A percentile compares a stretch with the other conserved stretches of the same genome.
phyloP scores from a whole-genome alignment of 2,797 vertebrate species.

The Oreochromis mossambicus region DNA sequence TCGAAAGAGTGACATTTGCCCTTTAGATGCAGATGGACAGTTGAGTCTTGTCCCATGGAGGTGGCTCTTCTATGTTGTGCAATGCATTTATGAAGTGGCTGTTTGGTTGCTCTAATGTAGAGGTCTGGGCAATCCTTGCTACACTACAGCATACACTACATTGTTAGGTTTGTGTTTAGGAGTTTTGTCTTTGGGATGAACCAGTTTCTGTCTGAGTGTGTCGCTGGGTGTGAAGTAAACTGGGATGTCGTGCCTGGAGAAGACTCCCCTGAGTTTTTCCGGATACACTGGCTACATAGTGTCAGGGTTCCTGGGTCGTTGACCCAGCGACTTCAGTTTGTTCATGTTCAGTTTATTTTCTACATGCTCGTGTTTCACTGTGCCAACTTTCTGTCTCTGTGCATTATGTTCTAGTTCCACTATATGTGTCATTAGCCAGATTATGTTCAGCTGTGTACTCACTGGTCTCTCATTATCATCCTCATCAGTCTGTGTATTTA shows the following conservation, averaged over 20 bases:
- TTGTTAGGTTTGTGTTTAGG: background rate
- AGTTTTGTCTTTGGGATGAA: background rate
- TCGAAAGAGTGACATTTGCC: too few species aligned
- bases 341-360: background rate
- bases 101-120: too few species aligned
- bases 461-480: background rate
- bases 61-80: too few species aligned
- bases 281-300: background rate
- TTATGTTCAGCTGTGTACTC: background rate
- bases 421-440: background rate
- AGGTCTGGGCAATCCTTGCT: background rate
- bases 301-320: background rate
- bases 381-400: background rate
- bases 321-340: background rate
- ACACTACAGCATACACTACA: background rate
- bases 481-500: background rate
- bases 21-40: too few species aligned
- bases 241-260: rapidly evolving
- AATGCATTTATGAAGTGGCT: too few species aligned
- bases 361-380: background rate
- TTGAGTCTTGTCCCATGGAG: too few species aligned
- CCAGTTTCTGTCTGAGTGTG: background rate
- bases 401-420: background rate
- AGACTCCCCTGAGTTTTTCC: background rate
- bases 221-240: background rate